These are phyloP conservation scores for Rhinichthys osculus DNA, from an alignment of 2,797 vertebrate genomes.

Conservation along the genomic window DNA sequence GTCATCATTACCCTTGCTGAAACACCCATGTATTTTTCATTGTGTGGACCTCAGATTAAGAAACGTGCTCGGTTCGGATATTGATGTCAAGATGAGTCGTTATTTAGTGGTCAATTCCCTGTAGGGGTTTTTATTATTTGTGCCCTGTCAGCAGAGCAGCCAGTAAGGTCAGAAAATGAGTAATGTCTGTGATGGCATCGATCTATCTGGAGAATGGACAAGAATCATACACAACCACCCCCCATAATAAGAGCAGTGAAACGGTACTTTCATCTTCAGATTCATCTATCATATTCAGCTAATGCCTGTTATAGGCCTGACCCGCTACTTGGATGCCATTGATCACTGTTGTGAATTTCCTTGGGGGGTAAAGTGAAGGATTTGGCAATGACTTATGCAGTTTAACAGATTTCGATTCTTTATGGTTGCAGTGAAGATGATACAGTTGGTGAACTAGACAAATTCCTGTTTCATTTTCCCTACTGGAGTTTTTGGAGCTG, in stretches of 20 bases:
- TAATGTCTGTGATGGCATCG: conserved; percentile 19
- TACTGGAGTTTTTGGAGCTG: conserved; percentile 24
- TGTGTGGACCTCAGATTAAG: conserved; percentile 28
- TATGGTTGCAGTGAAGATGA: conserved; percentile 3
- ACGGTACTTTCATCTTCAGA: conserved; percentile 25
- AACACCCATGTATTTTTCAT: conserved; percentile 29
- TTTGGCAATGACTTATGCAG: conserved; percentile 35
- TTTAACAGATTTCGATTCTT: conserved; percentile 20
- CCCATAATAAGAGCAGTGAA: conserved; percentile 14
- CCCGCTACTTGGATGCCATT: conserved; percentile 23
- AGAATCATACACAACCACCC: conserved; percentile 1
- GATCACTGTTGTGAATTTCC: conserved; percentile 36
- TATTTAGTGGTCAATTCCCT: conserved; percentile 39
- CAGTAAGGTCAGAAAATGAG: conserved; percentile 19
- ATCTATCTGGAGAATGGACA: conserved; percentile 2
- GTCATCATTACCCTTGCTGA: conserved; percentile 27
- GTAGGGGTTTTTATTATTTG: conserved; percentile 32
- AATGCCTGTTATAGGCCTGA: conserved; percentile 32
- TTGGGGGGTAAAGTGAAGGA: conserved; percentile 3
- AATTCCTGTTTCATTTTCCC: conserved; percentile 11
- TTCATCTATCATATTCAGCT: conserved; percentile 46
- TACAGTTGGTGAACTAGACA: conserved; percentile 9
- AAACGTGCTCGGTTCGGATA: background rate
- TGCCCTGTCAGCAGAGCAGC: conserved; percentile 20
- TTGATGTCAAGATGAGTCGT: conserved; percentile 43